Conservation (phyloP, 2,888 invertebrate species). For the Platycheirus albimanus region DNA sequence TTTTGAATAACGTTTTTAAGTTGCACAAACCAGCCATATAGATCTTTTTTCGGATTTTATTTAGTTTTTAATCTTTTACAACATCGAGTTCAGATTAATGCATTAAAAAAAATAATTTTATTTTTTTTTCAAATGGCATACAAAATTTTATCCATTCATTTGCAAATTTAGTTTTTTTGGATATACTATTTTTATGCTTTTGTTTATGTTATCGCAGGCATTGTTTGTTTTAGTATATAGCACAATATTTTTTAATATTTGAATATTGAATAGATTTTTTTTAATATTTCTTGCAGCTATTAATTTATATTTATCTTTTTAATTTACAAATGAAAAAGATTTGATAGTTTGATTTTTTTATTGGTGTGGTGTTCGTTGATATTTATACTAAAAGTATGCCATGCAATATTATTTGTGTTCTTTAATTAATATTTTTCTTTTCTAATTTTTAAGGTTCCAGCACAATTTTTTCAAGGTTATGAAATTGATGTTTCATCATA, state of each 20-base stretch:
- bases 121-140: neutral
- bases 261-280: constrained; percentile 1
- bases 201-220: constrained; percentile 6
- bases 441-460: constrained; percentile 33
- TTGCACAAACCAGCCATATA: constrained; percentile 2
- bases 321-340: constrained; percentile 4
- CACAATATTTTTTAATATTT: constrained; percentile 12
- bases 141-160: neutral
- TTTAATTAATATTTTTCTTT: neutral
- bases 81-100: neutral
- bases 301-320: neutral
- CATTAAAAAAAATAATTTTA: constrained; percentile 8
- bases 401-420: constrained; percentile 1
- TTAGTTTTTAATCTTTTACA: neutral
- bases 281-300: neutral
- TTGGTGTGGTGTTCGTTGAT: constrained; percentile 35
- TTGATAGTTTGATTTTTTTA: neutral
- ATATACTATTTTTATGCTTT: neutral
- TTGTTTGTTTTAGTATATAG: constrained; percentile 5
- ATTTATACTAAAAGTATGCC: constrained; percentile 37
- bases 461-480: constrained; percentile 1
- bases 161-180: neutral
- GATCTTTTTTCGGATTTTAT: neutral
- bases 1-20: constrained; percentile 30
- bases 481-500: too few relatives aligned